phyloP scores from a whole-genome alignment of 2,888 invertebrate species.

The Macrophya annulata region DNA sequence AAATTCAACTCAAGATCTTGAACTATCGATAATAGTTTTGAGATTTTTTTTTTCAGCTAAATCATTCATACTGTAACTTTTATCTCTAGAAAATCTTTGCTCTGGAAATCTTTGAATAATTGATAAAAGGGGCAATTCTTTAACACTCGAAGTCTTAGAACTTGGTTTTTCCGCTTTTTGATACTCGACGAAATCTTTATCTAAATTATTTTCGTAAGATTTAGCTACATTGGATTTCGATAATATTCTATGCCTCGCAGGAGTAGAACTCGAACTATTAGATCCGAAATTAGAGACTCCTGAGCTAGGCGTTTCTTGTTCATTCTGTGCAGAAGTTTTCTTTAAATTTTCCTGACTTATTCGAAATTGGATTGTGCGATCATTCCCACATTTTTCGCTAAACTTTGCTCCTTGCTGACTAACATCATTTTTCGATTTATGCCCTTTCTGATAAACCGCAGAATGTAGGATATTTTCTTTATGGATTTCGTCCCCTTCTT shows the following conservation, averaged over 20 bases:
- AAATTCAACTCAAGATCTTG: conserved; percentile 56
- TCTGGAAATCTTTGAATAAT: conserved; percentile 66
- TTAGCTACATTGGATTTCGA: conserved; percentile 55
- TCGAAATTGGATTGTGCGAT: neutral
- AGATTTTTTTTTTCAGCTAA: conserved; percentile 71
- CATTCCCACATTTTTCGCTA: neutral
- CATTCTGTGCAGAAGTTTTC: neutral
- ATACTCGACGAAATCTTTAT: conserved; percentile 59
- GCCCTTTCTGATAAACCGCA: neutral
- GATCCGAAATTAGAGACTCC: neutral
- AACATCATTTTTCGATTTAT: conserved; percentile 17
- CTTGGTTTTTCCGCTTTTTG: conserved; percentile 57
- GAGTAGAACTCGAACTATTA: conserved; percentile 62
- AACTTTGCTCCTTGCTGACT: neutral
- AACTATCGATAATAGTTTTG: conserved; percentile 67
- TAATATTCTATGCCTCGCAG: conserved; percentile 62
- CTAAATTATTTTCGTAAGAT: conserved; percentile 55
- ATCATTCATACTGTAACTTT: conserved; percentile 75
- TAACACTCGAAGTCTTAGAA: conserved; percentile 65
- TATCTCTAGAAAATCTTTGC: conserved; percentile 66
- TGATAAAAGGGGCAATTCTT: conserved; percentile 74
- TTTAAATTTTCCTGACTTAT: neutral
- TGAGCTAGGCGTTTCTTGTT: neutral
- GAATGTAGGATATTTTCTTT: neutral
- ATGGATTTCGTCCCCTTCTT: neutral